A percentile compares a stretch with the other conserved stretches of the same genome.
Evolutionary conservation across 35 echinoderm and acorn worm genomes (phyloP).

Genomic region (Ptychodera flava): DNA sequence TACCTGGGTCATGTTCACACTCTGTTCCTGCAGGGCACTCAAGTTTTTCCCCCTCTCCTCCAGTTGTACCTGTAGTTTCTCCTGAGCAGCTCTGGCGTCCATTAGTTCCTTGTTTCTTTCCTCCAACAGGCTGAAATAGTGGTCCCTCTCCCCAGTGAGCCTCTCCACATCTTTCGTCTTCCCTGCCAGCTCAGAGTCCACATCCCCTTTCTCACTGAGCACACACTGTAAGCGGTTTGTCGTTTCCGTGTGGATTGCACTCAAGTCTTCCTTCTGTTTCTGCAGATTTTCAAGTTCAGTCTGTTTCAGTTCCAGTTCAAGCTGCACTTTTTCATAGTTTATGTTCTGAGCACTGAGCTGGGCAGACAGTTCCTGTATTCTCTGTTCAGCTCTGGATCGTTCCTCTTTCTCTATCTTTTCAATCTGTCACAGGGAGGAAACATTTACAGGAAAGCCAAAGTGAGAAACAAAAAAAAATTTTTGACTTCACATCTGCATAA

Average conservation of each 20-base stretch:
- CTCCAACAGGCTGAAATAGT: slow-evolving; percentile 24
- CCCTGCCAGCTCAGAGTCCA: neutral
- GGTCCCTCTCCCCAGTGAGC: slow-evolving; percentile 19
- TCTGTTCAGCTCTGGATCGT: slow-evolving; percentile 7
- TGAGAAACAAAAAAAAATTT: neutral
- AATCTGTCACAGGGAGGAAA: slow-evolving; percentile 9
- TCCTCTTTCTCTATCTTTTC: slow-evolving; percentile 5
- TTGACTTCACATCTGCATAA: neutral
- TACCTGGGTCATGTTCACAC: slow-evolving; percentile 13
- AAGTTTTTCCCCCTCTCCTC: slow-evolving; percentile 8
- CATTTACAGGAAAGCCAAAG: neutral
- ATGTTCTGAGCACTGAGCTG: neutral
- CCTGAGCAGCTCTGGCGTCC: neutral
- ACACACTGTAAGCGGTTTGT: slow-evolving; percentile 1
- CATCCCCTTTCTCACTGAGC: neutral
- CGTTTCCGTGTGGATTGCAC: neutral
- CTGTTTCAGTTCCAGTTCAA: slow-evolving; percentile 22
- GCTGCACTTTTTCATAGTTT: neutral
- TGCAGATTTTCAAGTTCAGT: neutral
- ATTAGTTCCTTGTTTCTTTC: slow-evolving; percentile 25
- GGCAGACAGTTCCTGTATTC: neutral
- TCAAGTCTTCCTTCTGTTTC: neutral
- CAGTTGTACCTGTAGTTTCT: slow-evolving; percentile 4
- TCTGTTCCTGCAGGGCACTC: slow-evolving; percentile 6
- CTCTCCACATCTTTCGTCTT: slow-evolving; percentile 9